Conservation (phyloP, 1,140 invertebrate genomes). For the Brachionus koreanus region DNA sequence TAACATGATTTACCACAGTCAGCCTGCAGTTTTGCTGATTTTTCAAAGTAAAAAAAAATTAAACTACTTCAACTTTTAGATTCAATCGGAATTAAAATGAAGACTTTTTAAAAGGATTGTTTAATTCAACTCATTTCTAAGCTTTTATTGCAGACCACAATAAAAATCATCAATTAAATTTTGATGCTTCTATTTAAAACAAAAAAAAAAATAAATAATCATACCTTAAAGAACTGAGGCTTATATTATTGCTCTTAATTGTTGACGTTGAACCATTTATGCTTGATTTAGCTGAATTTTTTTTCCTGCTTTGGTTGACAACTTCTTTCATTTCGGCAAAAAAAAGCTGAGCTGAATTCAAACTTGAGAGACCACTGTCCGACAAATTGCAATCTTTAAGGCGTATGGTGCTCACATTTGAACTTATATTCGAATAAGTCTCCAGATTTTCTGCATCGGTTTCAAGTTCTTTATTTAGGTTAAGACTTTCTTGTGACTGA, state of each 20-base stretch:
- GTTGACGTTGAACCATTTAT: neutral
- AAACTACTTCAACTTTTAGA: too few relatives aligned
- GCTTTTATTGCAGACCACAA: neutral
- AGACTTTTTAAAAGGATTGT: too few relatives aligned
- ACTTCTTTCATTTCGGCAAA: constrained; percentile 17
- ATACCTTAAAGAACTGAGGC: neutral
- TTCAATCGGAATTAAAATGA: too few relatives aligned
- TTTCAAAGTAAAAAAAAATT: too few relatives aligned
- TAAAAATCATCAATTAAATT: neutral
- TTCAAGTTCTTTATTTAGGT: neutral
- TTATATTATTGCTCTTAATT: neutral
- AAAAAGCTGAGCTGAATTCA: constrained; percentile 31
- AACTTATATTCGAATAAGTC: constrained; percentile 5
- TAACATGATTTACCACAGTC: too few relatives aligned
- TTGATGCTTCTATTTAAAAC: neutral
- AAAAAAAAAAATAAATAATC: neutral
- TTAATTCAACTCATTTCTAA: neutral
- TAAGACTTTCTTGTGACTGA: neutral
- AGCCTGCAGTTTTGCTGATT: too few relatives aligned
- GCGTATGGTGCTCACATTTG: neutral
- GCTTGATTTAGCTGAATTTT: neutral
- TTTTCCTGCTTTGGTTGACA: neutral
- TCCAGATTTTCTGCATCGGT: neutral
- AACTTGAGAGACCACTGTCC: constrained; percentile 13
- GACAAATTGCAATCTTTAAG: neutral